A percentile compares a stretch with the other conserved stretches of the same genome.
phyloP scores from a whole-genome alignment of 2,888 invertebrate genomes.

The Drosophila acutilabella region DNA sequence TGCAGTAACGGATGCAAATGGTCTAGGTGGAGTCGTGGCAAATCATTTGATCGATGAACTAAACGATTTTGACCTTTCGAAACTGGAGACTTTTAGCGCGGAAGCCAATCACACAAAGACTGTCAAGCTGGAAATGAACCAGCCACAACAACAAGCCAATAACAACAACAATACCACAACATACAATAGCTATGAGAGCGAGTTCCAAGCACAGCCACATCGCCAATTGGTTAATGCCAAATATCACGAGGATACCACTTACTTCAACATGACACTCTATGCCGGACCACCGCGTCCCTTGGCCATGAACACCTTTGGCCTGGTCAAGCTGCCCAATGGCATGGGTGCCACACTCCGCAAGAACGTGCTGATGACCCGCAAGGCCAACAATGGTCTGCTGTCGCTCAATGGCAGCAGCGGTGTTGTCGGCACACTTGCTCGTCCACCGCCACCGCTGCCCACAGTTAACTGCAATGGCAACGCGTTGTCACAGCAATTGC shows the following conservation, averaged over 20 bases:
- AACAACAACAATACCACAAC: conserved; percentile 29
- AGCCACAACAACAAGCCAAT: conserved; percentile 33
- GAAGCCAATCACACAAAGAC: conserved; percentile 69
- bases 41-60: conserved; percentile 60
- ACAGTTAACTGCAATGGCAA: conserved; percentile 44
- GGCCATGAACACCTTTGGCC: conserved; percentile 79
- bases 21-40: conserved; percentile 14
- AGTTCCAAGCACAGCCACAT: conserved; percentile 41
- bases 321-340: conserved; percentile 78
- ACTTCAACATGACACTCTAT: conserved; percentile 78
- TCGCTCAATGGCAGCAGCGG: conserved; percentile 75
- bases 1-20: background rate
- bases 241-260: conserved; percentile 75
- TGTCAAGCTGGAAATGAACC: conserved; percentile 72
- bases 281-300: conserved; percentile 76
- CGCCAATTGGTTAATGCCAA: conserved; percentile 67
- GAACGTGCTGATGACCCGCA: conserved; percentile 79
- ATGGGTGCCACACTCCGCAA: conserved; percentile 79
- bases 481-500: conserved; percentile 15
- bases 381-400: conserved; percentile 81
- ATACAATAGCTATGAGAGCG: conserved; percentile 39
- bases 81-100: conserved; percentile 75
- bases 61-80: conserved; percentile 72
- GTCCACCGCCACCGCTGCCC: conserved; percentile 63
- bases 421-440: conserved; percentile 71